Evolutionary conservation across 2,888 invertebrate genomes (phyloP).

Genomic region (Eudasyphora cyanicolor): DNA sequence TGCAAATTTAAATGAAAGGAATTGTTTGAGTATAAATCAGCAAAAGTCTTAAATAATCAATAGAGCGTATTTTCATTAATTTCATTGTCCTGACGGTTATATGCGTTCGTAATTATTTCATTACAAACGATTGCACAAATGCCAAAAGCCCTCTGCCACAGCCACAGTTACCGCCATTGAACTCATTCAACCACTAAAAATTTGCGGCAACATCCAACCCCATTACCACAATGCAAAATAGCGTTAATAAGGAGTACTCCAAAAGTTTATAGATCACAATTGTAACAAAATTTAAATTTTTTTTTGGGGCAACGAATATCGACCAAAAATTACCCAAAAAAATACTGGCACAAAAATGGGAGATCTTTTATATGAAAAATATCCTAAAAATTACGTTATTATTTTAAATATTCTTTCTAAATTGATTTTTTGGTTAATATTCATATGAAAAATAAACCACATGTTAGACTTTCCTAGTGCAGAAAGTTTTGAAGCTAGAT

Average conservation of each 20-base stretch:
- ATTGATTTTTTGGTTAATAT: too few species aligned
- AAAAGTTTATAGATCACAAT: neutral
- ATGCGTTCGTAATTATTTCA: constrained; percentile 52
- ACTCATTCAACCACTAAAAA: constrained; percentile 13
- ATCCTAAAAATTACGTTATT: too few species aligned
- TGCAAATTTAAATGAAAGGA: neutral
- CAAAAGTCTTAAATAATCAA: constrained; percentile 36
- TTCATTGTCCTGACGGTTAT: constrained; percentile 33
- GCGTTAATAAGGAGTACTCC: neutral
- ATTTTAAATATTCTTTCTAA: too few species aligned
- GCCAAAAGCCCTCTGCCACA: constrained; percentile 24
- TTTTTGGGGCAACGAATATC: too few species aligned
- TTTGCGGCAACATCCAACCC: neutral
- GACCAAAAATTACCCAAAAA: too few species aligned
- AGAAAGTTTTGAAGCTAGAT: too few species aligned
- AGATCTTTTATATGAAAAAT: too few species aligned
- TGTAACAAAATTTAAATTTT: too few species aligned
- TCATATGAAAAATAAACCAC: too few species aligned
- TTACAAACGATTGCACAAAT: constrained; percentile 55
- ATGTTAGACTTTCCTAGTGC: too few species aligned
- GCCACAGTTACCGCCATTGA: neutral
- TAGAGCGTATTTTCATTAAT: constrained; percentile 43
- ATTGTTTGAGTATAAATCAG: too few species aligned
- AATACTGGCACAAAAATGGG: too few species aligned
- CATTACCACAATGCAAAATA: neutral